Evolutionary conservation across 2,888 invertebrate species (phyloP), one percentile per base, ranked within the genome.

Genomic region (Schizotus pectinicornis): DNA sequence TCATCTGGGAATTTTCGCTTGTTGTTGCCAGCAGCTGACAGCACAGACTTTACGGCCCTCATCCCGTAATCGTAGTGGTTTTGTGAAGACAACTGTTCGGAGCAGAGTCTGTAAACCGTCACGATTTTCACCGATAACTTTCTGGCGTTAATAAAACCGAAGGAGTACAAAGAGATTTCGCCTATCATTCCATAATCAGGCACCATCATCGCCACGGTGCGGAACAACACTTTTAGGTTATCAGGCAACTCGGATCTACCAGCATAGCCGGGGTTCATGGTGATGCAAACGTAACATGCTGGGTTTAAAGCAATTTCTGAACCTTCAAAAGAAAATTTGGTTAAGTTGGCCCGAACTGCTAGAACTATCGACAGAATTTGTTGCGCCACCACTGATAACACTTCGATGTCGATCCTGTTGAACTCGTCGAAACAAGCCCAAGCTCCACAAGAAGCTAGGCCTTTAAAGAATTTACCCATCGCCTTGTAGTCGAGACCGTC

Each of bases 401-500:
- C 95, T 77, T 95, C 95, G 74, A 95, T 81, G 75, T 95, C 94
- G 68, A 95, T 95, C 63, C 95, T 87, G 81, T 96, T 95, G 83
- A 97, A 95, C 81, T 96, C 95, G 78, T 95, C 95, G 82, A 95
- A 95, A 78, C 95, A 95, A 6, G 94, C 91, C 95, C 95, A 95
- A 0, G 95, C 92, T 13, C 96, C 96, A n/a, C 94, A 89, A 74
- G 93, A 92, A 0, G 92, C 93, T 61, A 96, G 80, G 45, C 96
- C 96, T 85, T 97, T 97, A 77, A 98, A 95, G 82, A 98, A 96
- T 79, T 96, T 97, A 22, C 95, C 95, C 76, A 97, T 86, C 0
- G 96, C 94, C 76, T 94, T 94, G 74, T 92, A 96, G 77, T 97
- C 95, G 39, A 97, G 82, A 2, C 95, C 94, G 65, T 96, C 95